Percentiles rank a stretch among this genome's conserved stretches.
Conservation (phyloP, 2,113 vertebrate species). For the Chaetops frenatus region DNA sequence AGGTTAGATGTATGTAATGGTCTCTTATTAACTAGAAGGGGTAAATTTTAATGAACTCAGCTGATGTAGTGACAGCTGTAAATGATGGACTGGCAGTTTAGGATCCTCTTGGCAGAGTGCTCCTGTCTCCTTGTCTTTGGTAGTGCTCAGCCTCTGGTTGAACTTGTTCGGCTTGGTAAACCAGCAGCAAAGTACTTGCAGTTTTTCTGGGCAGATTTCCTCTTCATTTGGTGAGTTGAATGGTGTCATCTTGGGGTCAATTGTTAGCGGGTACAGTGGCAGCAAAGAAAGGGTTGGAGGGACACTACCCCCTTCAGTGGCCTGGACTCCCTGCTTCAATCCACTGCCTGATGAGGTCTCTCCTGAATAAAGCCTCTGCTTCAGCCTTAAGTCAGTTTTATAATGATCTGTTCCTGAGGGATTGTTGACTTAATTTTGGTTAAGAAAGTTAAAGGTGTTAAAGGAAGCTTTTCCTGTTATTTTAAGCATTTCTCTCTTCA, state of each 20-base stretch:
- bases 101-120: background rate
- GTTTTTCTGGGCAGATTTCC: background rate
- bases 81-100: background rate
- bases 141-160: background rate
- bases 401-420: background rate
- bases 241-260: background rate
- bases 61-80: background rate
- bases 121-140: background rate
- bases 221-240: background rate
- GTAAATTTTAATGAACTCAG: background rate
- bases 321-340: background rate
- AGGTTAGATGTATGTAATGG: background rate
- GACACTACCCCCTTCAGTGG: background rate
- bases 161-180: background rate
- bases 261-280: background rate
- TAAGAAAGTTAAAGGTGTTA: background rate
- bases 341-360: background rate
- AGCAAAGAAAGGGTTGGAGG: background rate
- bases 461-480: background rate
- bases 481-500: background rate
- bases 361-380: background rate
- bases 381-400: background rate
- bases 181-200: background rate
- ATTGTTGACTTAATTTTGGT: background rate
- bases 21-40: background rate